Conservation (phyloP, 2,797 vertebrate species). For the Cygnus olor region DNA sequence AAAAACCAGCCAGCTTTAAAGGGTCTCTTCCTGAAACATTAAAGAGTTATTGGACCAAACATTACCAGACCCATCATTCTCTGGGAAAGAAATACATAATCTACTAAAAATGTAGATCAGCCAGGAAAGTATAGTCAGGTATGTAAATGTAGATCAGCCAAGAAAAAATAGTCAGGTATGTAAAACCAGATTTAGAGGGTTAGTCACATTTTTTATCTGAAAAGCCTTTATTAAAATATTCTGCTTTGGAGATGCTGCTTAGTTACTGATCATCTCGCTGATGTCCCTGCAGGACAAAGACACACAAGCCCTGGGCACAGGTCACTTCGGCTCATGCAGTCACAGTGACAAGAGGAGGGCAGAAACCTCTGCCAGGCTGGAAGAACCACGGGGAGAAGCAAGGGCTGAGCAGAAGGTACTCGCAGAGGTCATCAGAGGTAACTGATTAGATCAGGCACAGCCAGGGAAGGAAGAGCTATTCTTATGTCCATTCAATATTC, state of each 20-base stretch:
- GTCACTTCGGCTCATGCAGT: background rate
- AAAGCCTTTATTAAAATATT: background rate
- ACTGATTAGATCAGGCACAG: constrained; percentile 20
- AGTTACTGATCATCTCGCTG: background rate
- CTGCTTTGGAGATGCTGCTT: background rate
- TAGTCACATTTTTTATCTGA: background rate
- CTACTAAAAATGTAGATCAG: background rate
- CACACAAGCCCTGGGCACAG: background rate
- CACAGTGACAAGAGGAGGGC: background rate
- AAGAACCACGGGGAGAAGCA: background rate
- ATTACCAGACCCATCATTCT: background rate
- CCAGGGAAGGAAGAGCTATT: constrained; percentile 44
- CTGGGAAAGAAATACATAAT: background rate
- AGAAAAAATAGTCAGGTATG: background rate
- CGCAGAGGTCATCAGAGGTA: background rate
- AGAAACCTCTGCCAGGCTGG: background rate
- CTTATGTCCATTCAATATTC: constrained; percentile 51
- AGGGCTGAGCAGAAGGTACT: constrained; percentile 8
- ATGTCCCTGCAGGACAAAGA: background rate
- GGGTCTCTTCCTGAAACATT: background rate
- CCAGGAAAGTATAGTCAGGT: background rate
- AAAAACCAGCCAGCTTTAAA: background rate
- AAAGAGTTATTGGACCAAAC: background rate
- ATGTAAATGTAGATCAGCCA: background rate
- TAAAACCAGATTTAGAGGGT: background rate